phyloP scores from a whole-genome alignment of 2,113 vertebrate species.

The Pongo pygmaeus region DNA sequence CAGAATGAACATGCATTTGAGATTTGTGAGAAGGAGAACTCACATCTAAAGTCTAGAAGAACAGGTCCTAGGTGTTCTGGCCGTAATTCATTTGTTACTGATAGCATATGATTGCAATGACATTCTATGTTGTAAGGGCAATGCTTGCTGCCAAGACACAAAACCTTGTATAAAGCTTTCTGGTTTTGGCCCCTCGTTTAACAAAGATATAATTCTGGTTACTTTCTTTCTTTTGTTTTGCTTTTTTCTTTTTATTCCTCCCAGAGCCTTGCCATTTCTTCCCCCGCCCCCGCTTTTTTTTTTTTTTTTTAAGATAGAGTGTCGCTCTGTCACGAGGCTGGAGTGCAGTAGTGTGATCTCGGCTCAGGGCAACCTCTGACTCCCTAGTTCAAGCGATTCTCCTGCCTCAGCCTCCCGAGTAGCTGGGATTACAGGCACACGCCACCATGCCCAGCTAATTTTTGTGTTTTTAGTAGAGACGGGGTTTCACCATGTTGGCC shows the following conservation, averaged over 20 bases:
- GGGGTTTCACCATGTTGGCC: no score
- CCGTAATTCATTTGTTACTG: constrained; percentile 65
- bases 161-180: constrained; percentile 29
- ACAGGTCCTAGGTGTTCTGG: constrained; percentile 42
- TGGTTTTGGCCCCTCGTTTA: constrained; percentile 35
- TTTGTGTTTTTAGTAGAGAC: no score
- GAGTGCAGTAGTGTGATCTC: no score
- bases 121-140: constrained; percentile 55
- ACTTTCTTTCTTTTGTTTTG: not conserved
- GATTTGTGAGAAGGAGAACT: constrained; percentile 59
- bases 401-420: no score
- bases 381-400: no score
- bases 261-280: not conserved
- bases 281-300: not conserved
- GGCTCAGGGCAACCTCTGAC: no score
- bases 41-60: constrained; percentile 35
- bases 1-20: constrained; percentile 52
- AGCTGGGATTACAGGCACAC: no score
- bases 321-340: no score
- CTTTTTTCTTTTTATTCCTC: not conserved
- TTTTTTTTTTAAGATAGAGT: no score
- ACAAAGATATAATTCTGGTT: constrained; percentile 63
- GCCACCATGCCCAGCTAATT: no score
- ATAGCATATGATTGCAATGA: constrained; percentile 71
- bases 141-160: constrained; percentile 61